These are phyloP conservation scores for Coranthus polyacanthus DNA, from an alignment of 2,797 vertebrate species.

Conservation along the genomic window DNA sequence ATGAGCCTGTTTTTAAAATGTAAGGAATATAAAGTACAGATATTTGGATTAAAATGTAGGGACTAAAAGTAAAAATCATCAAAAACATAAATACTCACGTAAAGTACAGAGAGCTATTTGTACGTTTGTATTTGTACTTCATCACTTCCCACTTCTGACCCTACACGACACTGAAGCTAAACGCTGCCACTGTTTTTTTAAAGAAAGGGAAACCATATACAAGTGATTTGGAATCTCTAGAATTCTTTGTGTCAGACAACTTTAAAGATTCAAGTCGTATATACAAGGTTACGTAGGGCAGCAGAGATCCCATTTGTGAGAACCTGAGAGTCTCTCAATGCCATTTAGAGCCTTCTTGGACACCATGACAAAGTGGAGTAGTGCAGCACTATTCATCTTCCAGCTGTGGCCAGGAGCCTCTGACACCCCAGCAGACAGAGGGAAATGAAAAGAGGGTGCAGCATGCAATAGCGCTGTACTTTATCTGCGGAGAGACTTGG, in stretches of 20 bases:
- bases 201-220: slow-evolving; percentile 17
- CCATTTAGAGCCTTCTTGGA: slow-evolving; percentile 78
- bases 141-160: too few relatives aligned
- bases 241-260: slow-evolving; percentile 49
- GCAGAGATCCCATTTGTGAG: slow-evolving; percentile 72
- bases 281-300: slow-evolving; percentile 64
- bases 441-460: slow-evolving; percentile 80
- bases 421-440: slow-evolving; percentile 73
- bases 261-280: slow-evolving; percentile 43
- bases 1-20: too few relatives aligned
- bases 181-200: not conserved
- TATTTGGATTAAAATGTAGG: too few relatives aligned
- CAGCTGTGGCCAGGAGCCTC: slow-evolving; percentile 79
- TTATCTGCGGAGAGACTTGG: slow-evolving; percentile 78
- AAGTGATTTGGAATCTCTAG: slow-evolving; percentile 47
- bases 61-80: too few relatives aligned
- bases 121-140: too few relatives aligned
- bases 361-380: slow-evolving; percentile 81
- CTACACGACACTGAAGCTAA: too few relatives aligned
- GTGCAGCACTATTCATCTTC: slow-evolving; percentile 80
- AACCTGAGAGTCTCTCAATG: slow-evolving; percentile 74
- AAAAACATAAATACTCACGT: too few relatives aligned
- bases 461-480: slow-evolving; percentile 65
- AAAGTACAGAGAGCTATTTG: too few relatives aligned
- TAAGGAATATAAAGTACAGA: too few relatives aligned